Percentiles rank a stretch among this genome's conserved stretches.
These are phyloP conservation scores for Toxotes lorentzi DNA, from an alignment of 2,797 vertebrate genomes.

Conservation along the genomic window DNA sequence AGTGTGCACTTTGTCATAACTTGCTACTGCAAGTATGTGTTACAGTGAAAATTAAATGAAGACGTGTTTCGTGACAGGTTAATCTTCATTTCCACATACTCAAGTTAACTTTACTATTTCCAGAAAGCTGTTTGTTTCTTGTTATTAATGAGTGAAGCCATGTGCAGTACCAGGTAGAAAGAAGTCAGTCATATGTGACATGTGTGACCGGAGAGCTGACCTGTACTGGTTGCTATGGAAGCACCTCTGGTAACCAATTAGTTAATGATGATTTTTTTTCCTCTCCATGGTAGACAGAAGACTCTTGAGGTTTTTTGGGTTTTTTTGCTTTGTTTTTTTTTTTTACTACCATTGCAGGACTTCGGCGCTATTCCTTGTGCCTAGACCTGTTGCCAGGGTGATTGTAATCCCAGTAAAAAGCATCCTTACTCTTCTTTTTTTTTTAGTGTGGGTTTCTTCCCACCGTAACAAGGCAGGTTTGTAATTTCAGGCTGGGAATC, in stretches of 20 bases:
- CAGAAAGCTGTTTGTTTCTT: slow-evolving; percentile 2
- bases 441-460: slow-evolving; percentile 13
- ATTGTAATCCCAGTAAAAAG: slow-evolving; percentile 22
- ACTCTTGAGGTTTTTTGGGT: slow-evolving; percentile 1
- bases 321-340: background rate
- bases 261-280: slow-evolving; percentile 23
- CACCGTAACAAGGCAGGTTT: slow-evolving; percentile 14
- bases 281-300: slow-evolving; percentile 7
- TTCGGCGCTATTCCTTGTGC: slow-evolving; percentile 18
- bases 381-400: slow-evolving; percentile 44
- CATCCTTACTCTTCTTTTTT: slow-evolving; percentile 16
- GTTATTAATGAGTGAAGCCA: slow-evolving; percentile 15
- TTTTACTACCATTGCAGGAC: slow-evolving; percentile 19
- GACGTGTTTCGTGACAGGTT: background rate
- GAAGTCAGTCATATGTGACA: background rate
- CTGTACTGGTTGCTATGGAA: slow-evolving; percentile 31
- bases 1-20: slow-evolving; percentile 16
- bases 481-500: slow-evolving; percentile 23
- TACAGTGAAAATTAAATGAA: background rate
- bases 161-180: slow-evolving; percentile 14
- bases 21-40: background rate
- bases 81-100: background rate
- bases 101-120: background rate
- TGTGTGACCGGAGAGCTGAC: slow-evolving; percentile 10
- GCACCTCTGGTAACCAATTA: slow-evolving; percentile 17